Conservation (phyloP, 2,888 invertebrate species). For the Oegoconia quadripuncta region DNA sequence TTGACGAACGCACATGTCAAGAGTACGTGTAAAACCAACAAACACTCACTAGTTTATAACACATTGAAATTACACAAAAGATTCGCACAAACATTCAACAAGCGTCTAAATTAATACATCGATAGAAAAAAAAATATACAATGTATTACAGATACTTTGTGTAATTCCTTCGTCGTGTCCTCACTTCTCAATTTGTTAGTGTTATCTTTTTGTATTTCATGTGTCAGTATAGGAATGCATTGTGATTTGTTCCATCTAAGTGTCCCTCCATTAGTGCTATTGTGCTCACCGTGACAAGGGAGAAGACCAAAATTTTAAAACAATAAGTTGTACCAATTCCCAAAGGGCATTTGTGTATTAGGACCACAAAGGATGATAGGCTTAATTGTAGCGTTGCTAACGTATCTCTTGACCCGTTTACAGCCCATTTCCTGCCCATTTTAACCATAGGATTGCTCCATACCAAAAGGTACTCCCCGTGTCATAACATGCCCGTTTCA, state of each 20-base stretch:
- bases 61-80: conserved; percentile 16
- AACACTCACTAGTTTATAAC: conserved; percentile 15
- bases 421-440: too few relatives aligned
- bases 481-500: too few relatives aligned
- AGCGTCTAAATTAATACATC: conserved; percentile 34
- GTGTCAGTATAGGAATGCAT: not conserved
- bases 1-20: too few relatives aligned
- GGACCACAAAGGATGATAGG: too few relatives aligned
- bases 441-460: too few relatives aligned
- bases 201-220: not conserved
- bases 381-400: too few relatives aligned
- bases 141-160: not conserved
- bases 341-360: too few relatives aligned
- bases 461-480: too few relatives aligned
- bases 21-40: conserved; percentile 28
- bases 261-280: not conserved
- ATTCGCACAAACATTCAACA: conserved; percentile 52
- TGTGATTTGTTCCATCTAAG: not conserved
- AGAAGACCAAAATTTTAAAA: too few relatives aligned
- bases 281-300: not conserved
- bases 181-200: not conserved
- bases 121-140: not conserved
- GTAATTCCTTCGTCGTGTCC: conserved; percentile 1
- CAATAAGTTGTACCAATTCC: too few relatives aligned
- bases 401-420: too few relatives aligned